phyloP scores from a whole-genome alignment of 2,113 vertebrate species.

The Ahaetulla prasina region DNA sequence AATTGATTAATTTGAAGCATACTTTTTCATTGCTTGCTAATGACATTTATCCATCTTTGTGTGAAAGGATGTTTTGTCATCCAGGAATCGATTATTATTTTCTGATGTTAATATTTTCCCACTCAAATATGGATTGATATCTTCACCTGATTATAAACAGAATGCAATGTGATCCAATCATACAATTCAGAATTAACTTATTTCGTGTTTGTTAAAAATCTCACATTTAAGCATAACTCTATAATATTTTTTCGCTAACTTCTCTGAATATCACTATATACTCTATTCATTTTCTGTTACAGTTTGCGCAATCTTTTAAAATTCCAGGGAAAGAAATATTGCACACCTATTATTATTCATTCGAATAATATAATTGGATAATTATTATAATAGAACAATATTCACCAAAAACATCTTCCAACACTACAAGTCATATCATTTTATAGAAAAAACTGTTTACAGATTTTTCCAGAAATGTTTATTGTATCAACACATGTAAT shows the following conservation, averaged over 20 bases:
- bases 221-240: background rate
- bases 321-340: background rate
- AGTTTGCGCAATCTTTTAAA: slow-evolving; percentile 1
- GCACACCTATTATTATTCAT: background rate
- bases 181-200: background rate
- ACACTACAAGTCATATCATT: accelerated
- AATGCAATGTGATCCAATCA: background rate
- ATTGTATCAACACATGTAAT: background rate
- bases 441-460: slow-evolving; percentile 11
- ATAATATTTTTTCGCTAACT: background rate
- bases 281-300: background rate
- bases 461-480: background rate
- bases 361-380: background rate
- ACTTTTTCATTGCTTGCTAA: background rate
- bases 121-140: background rate
- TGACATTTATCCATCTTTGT: background rate
- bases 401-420: background rate
- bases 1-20: background rate
- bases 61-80: background rate
- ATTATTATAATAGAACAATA: background rate
- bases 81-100: background rate
- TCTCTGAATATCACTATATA: background rate
- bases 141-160: background rate
- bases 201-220: background rate
- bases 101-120: background rate